Evolutionary conservation across 1,140 invertebrate genomes (phyloP), one percentile per base, ranked within the genome.

Genomic region (Drosophila kurseongensis): DNA sequence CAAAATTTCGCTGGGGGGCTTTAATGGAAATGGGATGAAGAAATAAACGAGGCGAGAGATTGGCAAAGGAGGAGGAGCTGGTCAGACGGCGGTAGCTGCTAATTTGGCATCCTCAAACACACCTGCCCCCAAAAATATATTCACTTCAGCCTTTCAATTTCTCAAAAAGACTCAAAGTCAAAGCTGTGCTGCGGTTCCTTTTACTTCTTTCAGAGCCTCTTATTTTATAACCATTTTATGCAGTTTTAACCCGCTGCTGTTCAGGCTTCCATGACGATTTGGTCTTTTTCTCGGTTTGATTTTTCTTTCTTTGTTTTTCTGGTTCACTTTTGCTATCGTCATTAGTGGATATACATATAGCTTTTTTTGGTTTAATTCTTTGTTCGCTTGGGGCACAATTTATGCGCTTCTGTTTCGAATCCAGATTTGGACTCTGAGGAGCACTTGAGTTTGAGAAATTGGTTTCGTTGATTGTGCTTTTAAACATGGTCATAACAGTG

Each of bases 391-490:
- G 71, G 71, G 83, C 66, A 55, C 38, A 78, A 73, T 82, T 86
- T 88, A 88, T 86, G 78, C 66, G 83, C 83, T 76, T 86, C 83
- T 88, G 83, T 88, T 79, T 79, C 59, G 51, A 48, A 65, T 66
- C 61, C 67, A 56, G 67, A 71, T 57, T 57, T 27, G 42, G 67
- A 48, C 51, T 71, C 75, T 73, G 71, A 76, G 77, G 62, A 75
- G 67, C 52, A 66, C 78, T 83, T 80, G 61, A 84, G 63, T 71
- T 88, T 88, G 83, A 79, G 67, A 86, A 82, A 86, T 86, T 79
- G 75, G 55, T 76, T 79, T 68, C 32, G 75, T 72, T 88, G 83
- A 79, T 72, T 81, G 78, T 82, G 80, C 75, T 57, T 81, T 57
- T 55, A 23, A 29, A 45, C 12, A 38, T 63, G 57, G 67, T 44